phyloP scores from a whole-genome alignment of 2,113 vertebrate genomes.

The Cygnus buccinator region DNA sequence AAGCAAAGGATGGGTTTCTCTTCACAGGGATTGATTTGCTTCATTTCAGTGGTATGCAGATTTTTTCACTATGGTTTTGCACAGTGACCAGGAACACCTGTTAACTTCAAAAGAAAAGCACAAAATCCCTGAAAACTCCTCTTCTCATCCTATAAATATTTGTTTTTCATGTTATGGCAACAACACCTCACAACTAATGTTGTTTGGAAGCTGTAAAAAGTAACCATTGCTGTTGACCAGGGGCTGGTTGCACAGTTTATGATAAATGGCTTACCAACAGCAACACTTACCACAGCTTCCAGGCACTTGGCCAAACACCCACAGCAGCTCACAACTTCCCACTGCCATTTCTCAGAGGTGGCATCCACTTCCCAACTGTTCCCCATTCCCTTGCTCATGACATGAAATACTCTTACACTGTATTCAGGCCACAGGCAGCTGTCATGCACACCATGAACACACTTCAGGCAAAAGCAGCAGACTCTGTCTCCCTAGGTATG shows the following conservation, averaged over 20 bases:
- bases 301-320: neutral
- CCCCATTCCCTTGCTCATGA: neutral
- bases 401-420: neutral
- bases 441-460: neutral
- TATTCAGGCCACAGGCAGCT: neutral
- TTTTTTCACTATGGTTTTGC: neutral
- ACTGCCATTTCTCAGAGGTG: neutral
- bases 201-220: neutral
- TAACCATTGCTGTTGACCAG: neutral
- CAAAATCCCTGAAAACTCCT: neutral
- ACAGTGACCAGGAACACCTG: slow-evolving; percentile 7
- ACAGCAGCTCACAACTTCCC: neutral
- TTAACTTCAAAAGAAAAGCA: neutral
- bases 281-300: neutral
- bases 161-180: neutral
- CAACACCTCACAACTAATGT: neutral
- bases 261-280: neutral
- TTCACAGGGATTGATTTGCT: neutral
- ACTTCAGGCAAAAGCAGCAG: neutral
- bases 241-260: neutral
- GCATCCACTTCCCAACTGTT: neutral
- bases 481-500: neutral
- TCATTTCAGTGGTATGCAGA: neutral
- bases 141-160: neutral
- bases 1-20: neutral